Evolutionary conservation across 2,113 vertebrate genomes (phyloP), one percentile per base, ranked within the genome.

Genomic region (Pollimyrus isidori): DNA sequence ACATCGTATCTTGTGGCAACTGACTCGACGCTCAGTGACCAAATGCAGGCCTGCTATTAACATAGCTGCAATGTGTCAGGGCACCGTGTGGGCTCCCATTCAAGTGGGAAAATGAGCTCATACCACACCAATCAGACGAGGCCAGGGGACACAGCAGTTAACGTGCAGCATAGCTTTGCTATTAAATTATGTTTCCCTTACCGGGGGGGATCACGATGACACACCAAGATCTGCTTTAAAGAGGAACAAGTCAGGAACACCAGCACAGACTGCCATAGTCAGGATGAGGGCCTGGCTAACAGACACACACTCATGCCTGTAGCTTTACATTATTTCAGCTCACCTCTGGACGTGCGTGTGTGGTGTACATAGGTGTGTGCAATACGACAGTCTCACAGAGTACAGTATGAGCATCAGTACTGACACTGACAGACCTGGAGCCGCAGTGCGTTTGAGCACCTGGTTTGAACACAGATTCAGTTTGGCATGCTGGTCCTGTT

Each of bases 401-500:
- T 69, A 30, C 10, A 69, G 62, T 30, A 69, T 69, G 62, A 30
- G 10, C 62, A 69, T 69, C 62, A 30, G n/a, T 65, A n/a, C 9
- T 30, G 5, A 13, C 26, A 69, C n/a, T 15, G 9, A 65, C 62
- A 26, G 9, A 30, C 62, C 93, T 95, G 95, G 94, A 96, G 94
- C 90, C 91, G 92, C 91, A 93, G 53, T 56, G 65, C 92, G 92
- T 92, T 95, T 92, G 93, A 91, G 90, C 90, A 91, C 88, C 87
- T 89, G 93, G 92, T 94, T 95, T 92, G 93, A 93, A 93, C 94
- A 94, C 90, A 93, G 92, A 93, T 95, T 95, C 92, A 92, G 86
- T 92, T 94, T 93, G 94, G 92, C 94, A 94, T 91, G 90, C 80
- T 35, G 35, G 91, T 90, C 82, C 80, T 91, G 13, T 88, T 90